These are phyloP conservation scores for Campoplex capitator DNA, from an alignment of 2,888 invertebrate genomes.

Conservation along the genomic window DNA sequence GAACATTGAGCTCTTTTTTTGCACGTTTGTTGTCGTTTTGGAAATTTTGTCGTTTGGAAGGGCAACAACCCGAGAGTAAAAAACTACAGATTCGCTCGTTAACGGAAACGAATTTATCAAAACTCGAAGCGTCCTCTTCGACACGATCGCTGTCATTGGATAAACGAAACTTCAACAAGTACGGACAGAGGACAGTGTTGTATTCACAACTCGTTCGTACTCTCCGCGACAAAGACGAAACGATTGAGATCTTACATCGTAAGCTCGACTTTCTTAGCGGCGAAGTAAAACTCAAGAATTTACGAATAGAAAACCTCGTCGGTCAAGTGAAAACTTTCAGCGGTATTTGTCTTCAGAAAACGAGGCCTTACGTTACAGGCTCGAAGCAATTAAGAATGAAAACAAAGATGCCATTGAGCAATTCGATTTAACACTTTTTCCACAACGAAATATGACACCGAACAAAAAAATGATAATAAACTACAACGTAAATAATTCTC, in stretches of 20 bases:
- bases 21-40: slow-evolving; percentile 80
- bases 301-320: slow-evolving; percentile 83
- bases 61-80: neutral
- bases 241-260: slow-evolving; percentile 86
- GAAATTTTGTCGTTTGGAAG: slow-evolving; percentile 83
- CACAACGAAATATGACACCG: neutral
- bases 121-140: slow-evolving; percentile 6
- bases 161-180: slow-evolving; percentile 75
- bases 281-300: slow-evolving; percentile 87
- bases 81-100: neutral
- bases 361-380: slow-evolving; percentile 67
- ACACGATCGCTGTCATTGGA: slow-evolving; percentile 84
- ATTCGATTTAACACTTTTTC: slow-evolving; percentile 12
- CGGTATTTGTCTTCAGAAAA: slow-evolving; percentile 56
- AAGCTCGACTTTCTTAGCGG: slow-evolving; percentile 88
- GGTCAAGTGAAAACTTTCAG: slow-evolving; percentile 49
- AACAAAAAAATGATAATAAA: neutral
- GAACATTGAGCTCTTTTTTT: slow-evolving; percentile 29
- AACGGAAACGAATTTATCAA: neutral
- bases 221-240: slow-evolving; percentile 86
- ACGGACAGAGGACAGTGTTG: slow-evolving; percentile 61
- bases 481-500: neutral
- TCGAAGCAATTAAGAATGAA: slow-evolving; percentile 65
- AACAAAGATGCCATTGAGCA: slow-evolving; percentile 29
- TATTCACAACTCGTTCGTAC: slow-evolving; percentile 84